Evolutionary conservation across 2,113 vertebrate genomes (phyloP).

Genomic region (Anhinga anhinga): DNA sequence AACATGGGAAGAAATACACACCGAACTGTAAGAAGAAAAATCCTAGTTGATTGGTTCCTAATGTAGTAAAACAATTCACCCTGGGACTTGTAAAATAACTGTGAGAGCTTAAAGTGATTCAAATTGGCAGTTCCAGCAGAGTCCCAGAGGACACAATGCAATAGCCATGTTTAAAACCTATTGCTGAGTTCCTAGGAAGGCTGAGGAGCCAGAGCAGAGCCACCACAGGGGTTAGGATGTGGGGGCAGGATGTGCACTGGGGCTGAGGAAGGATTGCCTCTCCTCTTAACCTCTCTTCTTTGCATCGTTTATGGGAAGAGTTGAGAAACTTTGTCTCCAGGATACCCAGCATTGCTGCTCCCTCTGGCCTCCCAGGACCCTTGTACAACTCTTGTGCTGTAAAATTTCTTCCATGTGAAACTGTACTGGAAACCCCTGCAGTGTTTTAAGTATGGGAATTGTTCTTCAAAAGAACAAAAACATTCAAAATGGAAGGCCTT

Average conservation of each 20-base stretch:
- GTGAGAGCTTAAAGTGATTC: constrained; percentile 36
- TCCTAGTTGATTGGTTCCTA: constrained; percentile 5
- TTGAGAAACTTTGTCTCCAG: neutral
- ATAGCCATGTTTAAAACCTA: neutral
- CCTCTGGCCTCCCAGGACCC: neutral
- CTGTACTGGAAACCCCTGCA: neutral
- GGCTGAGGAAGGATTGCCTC: neutral
- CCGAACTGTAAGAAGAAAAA: constrained; percentile 41
- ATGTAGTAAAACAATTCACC: constrained; percentile 2
- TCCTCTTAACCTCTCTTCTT: neutral
- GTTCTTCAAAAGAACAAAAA: neutral
- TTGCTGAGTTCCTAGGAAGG: neutral
- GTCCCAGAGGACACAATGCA: neutral
- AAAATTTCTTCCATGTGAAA: neutral
- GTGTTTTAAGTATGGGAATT: neutral
- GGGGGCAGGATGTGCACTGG: neutral
- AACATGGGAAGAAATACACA: constrained; percentile 15
- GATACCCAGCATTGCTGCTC: neutral
- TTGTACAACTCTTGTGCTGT: neutral
- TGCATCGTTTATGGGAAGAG: neutral
- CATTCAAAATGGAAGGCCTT: neutral
- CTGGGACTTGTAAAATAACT: constrained; percentile 18
- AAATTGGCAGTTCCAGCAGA: neutral
- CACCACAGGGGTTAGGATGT: neutral
- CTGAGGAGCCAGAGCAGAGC: neutral